Percentiles rank a stretch among this genome's conserved stretches.
Conservation (phyloP, 2,113 vertebrate species). For the Panurus biarmicus region DNA sequence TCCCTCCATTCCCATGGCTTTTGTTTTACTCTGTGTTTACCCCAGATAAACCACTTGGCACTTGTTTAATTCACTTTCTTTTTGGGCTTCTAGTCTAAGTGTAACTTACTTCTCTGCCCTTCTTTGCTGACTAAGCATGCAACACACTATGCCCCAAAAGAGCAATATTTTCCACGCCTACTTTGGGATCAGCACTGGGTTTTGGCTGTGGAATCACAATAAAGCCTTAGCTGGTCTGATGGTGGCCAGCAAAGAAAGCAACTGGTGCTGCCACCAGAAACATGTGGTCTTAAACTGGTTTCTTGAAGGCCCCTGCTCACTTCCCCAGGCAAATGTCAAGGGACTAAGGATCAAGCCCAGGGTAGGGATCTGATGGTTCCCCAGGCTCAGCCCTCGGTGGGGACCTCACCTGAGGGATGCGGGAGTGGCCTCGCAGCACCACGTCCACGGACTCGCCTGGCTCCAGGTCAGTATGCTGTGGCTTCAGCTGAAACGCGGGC, state of each 20-base stretch:
- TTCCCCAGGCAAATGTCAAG: neutral
- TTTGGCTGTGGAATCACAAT: conserved; percentile 18
- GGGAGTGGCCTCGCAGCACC: conserved; percentile 73
- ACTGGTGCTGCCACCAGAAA: conserved; percentile 40
- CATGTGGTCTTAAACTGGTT: neutral
- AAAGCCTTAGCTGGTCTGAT: neutral
- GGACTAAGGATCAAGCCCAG: neutral
- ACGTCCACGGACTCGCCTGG: conserved; percentile 74
- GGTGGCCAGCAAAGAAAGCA: neutral
- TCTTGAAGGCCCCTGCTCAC: neutral
- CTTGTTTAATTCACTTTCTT: neutral
- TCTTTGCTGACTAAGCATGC: neutral
- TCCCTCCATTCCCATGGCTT: neutral
- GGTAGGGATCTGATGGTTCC: neutral
- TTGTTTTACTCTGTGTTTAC: neutral
- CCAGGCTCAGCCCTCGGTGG: neutral
- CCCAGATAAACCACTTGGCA: neutral
- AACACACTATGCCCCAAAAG: neutral
- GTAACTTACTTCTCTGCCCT: neutral
- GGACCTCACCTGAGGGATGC: conserved; percentile 70
- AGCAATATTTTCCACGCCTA: neutral
- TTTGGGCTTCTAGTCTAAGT: neutral
- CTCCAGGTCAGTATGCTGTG: conserved; percentile 66
- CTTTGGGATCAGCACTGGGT: neutral
- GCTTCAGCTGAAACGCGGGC: conserved; percentile 74